Evolutionary conservation across 2,113 vertebrate species (phyloP).

Genomic region (Antechinus flavipes): DNA sequence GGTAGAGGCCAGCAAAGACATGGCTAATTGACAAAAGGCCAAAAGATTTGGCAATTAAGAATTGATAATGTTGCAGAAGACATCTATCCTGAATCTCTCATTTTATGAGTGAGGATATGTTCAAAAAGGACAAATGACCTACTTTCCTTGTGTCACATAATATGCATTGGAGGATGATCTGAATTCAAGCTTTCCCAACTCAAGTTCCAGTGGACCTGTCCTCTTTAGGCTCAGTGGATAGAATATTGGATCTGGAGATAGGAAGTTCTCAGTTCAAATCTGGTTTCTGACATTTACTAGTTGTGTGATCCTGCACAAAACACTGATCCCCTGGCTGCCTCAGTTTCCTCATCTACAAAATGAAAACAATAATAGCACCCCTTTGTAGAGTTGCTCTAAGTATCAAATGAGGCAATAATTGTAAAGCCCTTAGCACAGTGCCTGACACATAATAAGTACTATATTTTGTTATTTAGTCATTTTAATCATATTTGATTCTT

Average conservation of each 20-base stretch:
- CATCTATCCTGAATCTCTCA: background rate
- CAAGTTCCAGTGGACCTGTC: background rate
- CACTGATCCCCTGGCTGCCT: background rate
- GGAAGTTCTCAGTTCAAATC: background rate
- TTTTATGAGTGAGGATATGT: background rate
- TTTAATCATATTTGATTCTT: background rate
- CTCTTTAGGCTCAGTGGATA: background rate
- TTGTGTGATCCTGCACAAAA: background rate
- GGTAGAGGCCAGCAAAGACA: background rate
- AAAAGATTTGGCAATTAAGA: background rate
- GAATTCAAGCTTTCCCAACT: background rate
- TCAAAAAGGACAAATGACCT: background rate
- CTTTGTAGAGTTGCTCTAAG: background rate
- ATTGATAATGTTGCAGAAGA: background rate
- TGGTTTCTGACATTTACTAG: background rate
- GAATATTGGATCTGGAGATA: background rate
- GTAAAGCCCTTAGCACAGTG: background rate
- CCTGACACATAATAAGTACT: background rate
- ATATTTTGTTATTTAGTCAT: background rate
- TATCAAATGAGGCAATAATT: background rate
- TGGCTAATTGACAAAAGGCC: background rate
- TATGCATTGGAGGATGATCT: background rate
- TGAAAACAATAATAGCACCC: background rate
- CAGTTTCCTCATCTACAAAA: background rate
- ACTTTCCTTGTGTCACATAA: background rate